These are phyloP conservation scores for Eira barbara DNA, from an alignment of 2,113 vertebrate genomes.

Conservation along the genomic window DNA sequence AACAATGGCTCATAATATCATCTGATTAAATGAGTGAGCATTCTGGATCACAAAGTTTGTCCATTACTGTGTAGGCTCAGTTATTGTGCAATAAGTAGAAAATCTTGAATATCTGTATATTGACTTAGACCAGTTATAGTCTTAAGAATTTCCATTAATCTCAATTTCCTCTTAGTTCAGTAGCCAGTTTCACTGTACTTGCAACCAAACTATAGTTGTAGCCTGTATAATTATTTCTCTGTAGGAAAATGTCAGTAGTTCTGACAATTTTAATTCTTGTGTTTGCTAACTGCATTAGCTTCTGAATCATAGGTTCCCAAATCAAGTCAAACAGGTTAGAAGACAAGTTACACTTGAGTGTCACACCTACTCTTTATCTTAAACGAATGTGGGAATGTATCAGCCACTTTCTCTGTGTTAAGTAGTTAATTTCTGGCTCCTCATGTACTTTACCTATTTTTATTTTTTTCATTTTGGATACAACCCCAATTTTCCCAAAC, in stretches of 20 bases:
- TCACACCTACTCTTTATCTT: conserved; percentile 65
- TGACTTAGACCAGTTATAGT: background rate
- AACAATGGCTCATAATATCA: background rate
- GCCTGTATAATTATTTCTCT: conserved; percentile 57
- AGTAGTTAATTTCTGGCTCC: conserved; percentile 15
- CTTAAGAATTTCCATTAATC: conserved; percentile 30
- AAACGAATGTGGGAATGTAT: conserved; percentile 56
- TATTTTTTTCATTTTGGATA: conserved; percentile 8
- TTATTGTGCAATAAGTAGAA: conserved; percentile 28
- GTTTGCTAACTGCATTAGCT: conserved; percentile 60
- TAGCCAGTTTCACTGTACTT: background rate
- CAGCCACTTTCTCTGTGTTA: conserved; percentile 48
- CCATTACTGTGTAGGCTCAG: background rate
- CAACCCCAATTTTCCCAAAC: background rate
- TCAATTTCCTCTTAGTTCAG: background rate
- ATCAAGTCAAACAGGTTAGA: conserved; percentile 75
- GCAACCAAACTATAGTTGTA: conserved; percentile 29
- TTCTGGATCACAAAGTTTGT: background rate
- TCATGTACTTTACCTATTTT: background rate
- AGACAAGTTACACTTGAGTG: conserved; percentile 58
- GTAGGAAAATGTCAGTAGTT: conserved; percentile 67
- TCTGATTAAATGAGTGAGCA: conserved; percentile 9
- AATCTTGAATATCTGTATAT: background rate
- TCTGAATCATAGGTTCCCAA: conserved; percentile 68
- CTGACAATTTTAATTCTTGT: conserved; percentile 68